Evolutionary conservation across 2,797 vertebrate genomes (phyloP).

Genomic region (Platalea minor): DNA sequence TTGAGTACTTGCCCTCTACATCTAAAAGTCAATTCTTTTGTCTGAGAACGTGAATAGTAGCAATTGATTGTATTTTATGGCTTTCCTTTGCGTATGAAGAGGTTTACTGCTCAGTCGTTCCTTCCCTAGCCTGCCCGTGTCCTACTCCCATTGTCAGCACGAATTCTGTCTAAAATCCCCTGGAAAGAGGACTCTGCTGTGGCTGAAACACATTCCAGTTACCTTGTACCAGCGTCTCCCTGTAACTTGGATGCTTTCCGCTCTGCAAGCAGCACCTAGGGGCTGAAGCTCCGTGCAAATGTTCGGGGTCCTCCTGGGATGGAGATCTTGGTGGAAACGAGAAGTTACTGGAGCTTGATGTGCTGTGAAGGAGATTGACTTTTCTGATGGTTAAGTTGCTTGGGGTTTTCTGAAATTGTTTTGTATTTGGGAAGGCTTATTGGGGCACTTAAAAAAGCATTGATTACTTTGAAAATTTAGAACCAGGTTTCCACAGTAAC

Average conservation of each 20-base stretch:
- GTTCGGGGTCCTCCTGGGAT: not conserved
- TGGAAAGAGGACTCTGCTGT: not conserved
- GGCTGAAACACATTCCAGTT: not conserved
- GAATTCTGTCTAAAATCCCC: not conserved
- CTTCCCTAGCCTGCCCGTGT: not conserved
- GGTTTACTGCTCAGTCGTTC: not conserved
- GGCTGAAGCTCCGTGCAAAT: not conserved
- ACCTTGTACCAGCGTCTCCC: not conserved
- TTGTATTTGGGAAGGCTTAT: not conserved
- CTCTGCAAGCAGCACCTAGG: not conserved
- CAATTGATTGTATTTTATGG: not conserved
- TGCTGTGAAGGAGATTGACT: not conserved
- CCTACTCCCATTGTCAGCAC: not conserved
- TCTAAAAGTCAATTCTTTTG: not conserved
- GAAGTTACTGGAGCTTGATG: not conserved
- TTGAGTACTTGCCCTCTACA: not conserved
- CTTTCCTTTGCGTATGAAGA: not conserved
- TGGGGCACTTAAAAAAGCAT: not conserved
- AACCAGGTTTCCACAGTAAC: not conserved
- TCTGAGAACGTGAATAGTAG: not conserved
- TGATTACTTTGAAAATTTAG: not conserved
- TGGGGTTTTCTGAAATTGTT: not conserved
- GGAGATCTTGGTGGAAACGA: not conserved
- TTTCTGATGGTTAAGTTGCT: accelerated
- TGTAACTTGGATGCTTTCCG: not conserved